Evolutionary conservation across 1,140 invertebrate genomes (phyloP), one percentile per base, ranked within the genome.

Genomic region (Drosophila paulistorum): DNA sequence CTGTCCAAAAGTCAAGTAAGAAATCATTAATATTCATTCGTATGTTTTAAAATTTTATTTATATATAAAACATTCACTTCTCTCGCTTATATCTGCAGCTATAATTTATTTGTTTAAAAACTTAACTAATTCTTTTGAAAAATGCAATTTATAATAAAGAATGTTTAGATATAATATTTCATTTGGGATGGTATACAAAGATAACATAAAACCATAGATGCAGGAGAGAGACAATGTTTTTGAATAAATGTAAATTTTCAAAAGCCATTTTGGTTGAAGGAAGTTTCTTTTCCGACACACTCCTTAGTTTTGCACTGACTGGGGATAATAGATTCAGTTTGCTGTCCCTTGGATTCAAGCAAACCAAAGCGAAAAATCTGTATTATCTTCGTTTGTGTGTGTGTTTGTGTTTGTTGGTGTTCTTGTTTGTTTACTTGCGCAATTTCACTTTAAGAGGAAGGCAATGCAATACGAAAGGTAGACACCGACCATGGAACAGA

Each of bases 391-490:
- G 23, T 65, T 30, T 6, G 26, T 48, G 26, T 55, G 39, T 17
- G 64, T 55, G 59, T 60, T 61, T 26, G 58, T 13, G 57, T 41
- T 23, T 57, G 17, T 45, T 41, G n/a, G 35, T 42, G 55, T 74
- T 37, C 0, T 4, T 76, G 80, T 69, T 59, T 87, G 84, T 84
- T 85, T 85, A 78, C 77, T 74, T 71, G 81, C 70, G 67, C 81
- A 77, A 85, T 84, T 81, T 79, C 73, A 73, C 68, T 69, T 62
- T 35, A 59, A 59, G 30, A 23, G 65, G 30, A 58, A 57, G 45
- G 42, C 59, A 51, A 59, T 54, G 65, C 58, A 68, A 70, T 5
- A 39, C 74, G 73, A 66, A 70, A 65, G 59, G 57, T 61, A 68
- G 60, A 68, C 55, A 35, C 30, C 30, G 58, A 37, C 57, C 55